Conservation (phyloP, 2,888 invertebrate genomes). For the Alsophila aescularia region DNA sequence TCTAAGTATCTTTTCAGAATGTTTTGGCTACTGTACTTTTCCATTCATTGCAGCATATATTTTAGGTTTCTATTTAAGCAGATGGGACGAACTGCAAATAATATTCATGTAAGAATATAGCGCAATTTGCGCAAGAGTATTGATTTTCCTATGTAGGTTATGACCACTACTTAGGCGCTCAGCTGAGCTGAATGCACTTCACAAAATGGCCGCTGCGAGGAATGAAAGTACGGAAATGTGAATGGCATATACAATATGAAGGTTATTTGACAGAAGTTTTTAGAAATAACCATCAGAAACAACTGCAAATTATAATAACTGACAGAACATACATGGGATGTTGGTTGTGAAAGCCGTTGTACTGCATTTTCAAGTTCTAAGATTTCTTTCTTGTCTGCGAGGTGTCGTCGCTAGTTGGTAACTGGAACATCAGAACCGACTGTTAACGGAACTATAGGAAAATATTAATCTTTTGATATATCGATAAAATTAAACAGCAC, state of each 20-base stretch:
- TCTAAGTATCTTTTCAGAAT: no score
- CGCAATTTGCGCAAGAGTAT: conserved; percentile 30
- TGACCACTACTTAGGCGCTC: conserved; percentile 64
- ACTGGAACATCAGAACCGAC: conserved; percentile 62
- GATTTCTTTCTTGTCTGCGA: conserved; percentile 57
- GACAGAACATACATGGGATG: conserved; percentile 75
- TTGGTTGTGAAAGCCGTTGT: conserved; percentile 81
- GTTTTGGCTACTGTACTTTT: conserved; percentile 10
- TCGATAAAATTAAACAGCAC: neutral
- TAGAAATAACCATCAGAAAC: neutral
- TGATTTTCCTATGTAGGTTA: conserved; percentile 48
- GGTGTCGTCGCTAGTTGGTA: conserved; percentile 70
- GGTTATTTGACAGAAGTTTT: neutral
- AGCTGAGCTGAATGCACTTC: conserved; percentile 66
- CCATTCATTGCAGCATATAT: conserved; percentile 2
- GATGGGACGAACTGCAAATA: neutral
- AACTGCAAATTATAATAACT: neutral
- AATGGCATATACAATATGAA: conserved; percentile 5
- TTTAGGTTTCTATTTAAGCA: no score
- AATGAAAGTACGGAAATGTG: conserved; percentile 38
- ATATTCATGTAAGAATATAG: neutral
- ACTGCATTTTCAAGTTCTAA: conserved; percentile 70
- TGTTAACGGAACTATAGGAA: neutral
- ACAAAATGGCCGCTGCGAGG: conserved; percentile 80
- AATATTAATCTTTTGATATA: neutral